Evolutionary conservation across 1,140 invertebrate species (phyloP).

Genomic region (Zaprionus camerounensis): DNA sequence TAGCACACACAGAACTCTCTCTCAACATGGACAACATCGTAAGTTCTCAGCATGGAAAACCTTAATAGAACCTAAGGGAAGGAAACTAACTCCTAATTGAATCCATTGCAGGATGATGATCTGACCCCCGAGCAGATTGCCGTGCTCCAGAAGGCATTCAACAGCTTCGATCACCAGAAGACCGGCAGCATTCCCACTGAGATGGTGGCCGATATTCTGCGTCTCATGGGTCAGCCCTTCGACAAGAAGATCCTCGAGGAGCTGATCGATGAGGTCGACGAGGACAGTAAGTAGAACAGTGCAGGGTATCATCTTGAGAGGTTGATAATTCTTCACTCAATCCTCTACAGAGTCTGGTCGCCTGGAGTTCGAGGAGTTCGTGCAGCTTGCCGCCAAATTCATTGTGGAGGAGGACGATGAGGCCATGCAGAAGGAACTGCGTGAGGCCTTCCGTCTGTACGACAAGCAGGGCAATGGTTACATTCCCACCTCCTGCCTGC

Average conservation of each 20-base stretch:
- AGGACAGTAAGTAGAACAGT: conserved; percentile 91
- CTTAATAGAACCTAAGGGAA: background rate
- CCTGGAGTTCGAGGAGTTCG: conserved; percentile 97
- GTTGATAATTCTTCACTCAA: conserved; percentile 9
- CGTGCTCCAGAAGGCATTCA: conserved; percentile 96
- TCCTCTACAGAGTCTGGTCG: conserved; percentile 93
- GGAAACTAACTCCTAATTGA: background rate
- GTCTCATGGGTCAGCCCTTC: conserved; percentile 98
- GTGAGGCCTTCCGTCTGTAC: conserved; percentile 96
- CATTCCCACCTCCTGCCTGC: conserved; percentile 96
- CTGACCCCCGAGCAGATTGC: conserved; percentile 88
- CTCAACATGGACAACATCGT: conserved; percentile 68
- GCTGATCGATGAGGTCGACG: conserved; percentile 97
- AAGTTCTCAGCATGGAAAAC: conserved; percentile 9
- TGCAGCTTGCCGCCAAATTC: conserved; percentile 96
- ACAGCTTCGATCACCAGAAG: conserved; percentile 97
- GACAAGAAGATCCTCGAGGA: conserved; percentile 97
- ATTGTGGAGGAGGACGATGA: conserved; percentile 98
- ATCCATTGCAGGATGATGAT: conserved; percentile 86
- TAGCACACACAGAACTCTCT: conserved; percentile 35
- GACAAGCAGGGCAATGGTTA: conserved; percentile 97
- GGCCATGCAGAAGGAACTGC: conserved; percentile 95
- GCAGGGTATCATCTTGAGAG: conserved; percentile 86
- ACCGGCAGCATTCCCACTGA: conserved; percentile 96
- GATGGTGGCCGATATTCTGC: conserved; percentile 96